phyloP scores from a whole-genome alignment of 2,113 vertebrate species.

The Rhea americana region DNA sequence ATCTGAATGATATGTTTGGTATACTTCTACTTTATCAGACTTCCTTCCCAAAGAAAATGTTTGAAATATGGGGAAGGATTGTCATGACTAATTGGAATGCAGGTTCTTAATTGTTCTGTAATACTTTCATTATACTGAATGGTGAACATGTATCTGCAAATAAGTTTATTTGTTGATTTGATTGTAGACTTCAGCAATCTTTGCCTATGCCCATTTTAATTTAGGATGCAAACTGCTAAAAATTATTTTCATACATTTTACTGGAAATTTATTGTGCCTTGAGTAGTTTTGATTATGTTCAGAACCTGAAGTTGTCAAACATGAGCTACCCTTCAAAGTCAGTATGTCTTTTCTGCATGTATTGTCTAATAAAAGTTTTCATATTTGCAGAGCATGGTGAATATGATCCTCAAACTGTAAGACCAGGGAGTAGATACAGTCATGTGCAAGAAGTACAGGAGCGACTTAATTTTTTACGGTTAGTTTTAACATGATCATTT shows the following conservation, averaged over 20 bases:
- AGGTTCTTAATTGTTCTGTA: not conserved
- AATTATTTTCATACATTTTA: not conserved
- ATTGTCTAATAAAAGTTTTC: slow-evolving; percentile 31
- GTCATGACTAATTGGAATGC: not conserved
- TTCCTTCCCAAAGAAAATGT: not conserved
- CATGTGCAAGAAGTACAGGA: slow-evolving; percentile 99
- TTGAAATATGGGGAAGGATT: not conserved
- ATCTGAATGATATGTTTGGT: not conserved
- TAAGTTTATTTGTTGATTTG: not conserved
- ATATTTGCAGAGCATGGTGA: slow-evolving; percentile 90
- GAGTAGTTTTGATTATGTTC: not conserved
- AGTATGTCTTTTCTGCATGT: not conserved
- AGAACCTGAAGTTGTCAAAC: not conserved
- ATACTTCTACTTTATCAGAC: not conserved
- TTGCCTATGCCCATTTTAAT: not conserved
- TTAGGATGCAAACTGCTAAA: not conserved
- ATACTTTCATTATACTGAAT: not conserved
- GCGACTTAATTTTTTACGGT: slow-evolving; percentile 96
- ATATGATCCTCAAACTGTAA: slow-evolving; percentile 97
- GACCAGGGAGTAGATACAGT: slow-evolving; percentile 96
- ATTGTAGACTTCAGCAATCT: not conserved
- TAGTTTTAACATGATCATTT: slow-evolving; percentile 21
- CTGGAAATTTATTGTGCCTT: not conserved
- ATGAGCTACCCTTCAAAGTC: not conserved
- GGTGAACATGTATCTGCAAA: fast-evolving